A percentile compares a stretch with the other conserved stretches of the same genome.
Conservation (phyloP, 2,888 invertebrate species). For the Lamproptera curius region DNA sequence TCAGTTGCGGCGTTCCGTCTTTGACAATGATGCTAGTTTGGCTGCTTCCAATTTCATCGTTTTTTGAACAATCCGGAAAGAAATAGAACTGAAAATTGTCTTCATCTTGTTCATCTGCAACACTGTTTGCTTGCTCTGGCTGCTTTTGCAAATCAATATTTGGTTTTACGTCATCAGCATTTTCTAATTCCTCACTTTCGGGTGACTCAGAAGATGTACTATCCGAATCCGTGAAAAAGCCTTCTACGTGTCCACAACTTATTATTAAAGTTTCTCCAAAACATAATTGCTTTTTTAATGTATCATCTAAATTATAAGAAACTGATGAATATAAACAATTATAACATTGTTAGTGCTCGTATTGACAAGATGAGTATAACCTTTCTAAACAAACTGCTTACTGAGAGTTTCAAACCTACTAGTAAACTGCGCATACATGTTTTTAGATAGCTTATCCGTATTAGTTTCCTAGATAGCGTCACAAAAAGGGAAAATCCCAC, state of each 20-base stretch:
- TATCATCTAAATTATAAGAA: constrained; percentile 59
- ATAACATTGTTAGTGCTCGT: no score
- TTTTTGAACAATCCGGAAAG: constrained; percentile 61
- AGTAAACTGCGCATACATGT: no score
- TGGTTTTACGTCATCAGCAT: constrained; percentile 37
- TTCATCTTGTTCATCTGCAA: constrained; percentile 38
- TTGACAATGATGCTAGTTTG: constrained; percentile 51
- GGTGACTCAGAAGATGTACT: constrained; percentile 55
- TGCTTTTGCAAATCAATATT: no score
- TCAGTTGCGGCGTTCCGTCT: constrained; percentile 59
- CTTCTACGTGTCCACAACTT: constrained; percentile 66
- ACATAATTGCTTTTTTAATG: constrained; percentile 64
- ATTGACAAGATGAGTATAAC: no score
- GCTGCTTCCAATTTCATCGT: constrained; percentile 39
- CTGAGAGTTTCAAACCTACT: no score
- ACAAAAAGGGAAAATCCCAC: no score
- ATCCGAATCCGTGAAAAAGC: constrained; percentile 55
- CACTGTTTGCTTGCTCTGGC: constrained; percentile 40
- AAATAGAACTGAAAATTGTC: constrained; percentile 66
- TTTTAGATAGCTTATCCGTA: no score
- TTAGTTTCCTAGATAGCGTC: no score
- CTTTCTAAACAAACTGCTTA: no score
- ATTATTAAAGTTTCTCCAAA: constrained; percentile 77
- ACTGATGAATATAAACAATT: no score
- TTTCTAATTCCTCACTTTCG: constrained; percentile 36